Conservation (phyloP, 1,140 invertebrate genomes). For the Bradysia coprophila region DNA sequence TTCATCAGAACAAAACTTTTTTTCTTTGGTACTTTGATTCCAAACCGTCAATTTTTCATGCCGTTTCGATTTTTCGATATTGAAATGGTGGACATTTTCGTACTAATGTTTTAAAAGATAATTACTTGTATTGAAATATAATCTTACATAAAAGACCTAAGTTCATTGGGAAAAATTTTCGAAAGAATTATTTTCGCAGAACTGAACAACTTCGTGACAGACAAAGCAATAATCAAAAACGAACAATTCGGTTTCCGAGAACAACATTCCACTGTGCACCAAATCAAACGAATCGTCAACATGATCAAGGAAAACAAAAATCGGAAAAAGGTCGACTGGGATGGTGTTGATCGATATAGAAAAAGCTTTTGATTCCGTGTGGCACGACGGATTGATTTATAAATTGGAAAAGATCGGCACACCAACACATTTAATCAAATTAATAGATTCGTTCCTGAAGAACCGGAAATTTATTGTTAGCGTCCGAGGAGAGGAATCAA, state of each 20-base stretch:
- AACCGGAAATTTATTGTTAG: neutral
- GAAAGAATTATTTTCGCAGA: conserved; percentile 12
- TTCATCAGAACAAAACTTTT: no score
- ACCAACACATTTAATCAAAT: neutral
- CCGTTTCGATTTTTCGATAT: no score
- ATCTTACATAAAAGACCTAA: no score
- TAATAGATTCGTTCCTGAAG: neutral
- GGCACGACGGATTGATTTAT: neutral
- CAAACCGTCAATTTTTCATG: no score
- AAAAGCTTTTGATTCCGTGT: no score
- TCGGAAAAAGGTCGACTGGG: neutral
- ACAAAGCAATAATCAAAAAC: conserved; percentile 2
- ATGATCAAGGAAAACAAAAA: conserved; percentile 6
- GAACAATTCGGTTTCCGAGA: conserved; percentile 17
- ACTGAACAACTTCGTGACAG: conserved; percentile 5
- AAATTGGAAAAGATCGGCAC: neutral
- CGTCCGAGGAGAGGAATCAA: neutral
- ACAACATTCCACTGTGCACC: conserved; percentile 11
- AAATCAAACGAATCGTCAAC: conserved; percentile 11
- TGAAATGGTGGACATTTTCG: no score
- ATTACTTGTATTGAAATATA: no score
- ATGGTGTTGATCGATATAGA: no score
- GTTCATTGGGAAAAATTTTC: conserved; percentile 11
- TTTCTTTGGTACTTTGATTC: no score
- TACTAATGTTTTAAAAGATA: no score